Conservation (phyloP, 2,113 vertebrate species). For the Ictalurus punctatus region DNA sequence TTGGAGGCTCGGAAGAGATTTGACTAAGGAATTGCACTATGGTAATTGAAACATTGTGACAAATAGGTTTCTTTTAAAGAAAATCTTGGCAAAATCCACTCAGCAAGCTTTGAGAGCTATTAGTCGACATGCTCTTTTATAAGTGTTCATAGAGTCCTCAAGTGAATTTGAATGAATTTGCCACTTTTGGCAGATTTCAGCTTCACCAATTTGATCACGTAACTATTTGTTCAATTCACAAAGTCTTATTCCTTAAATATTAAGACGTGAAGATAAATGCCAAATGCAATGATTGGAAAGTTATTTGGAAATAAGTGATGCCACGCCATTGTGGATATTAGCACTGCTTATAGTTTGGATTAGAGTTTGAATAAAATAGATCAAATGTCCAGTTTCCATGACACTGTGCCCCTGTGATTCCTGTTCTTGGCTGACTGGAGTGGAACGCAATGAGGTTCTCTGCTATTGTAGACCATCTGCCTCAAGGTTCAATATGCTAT, state of each 20-base stretch:
- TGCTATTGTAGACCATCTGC: background rate
- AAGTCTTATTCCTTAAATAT: background rate
- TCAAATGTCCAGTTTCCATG: background rate
- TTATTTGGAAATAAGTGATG: background rate
- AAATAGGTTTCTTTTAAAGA: background rate
- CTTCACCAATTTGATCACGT: background rate
- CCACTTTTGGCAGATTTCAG: background rate
- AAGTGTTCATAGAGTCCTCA: background rate
- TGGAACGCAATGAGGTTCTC: background rate
- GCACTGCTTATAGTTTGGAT: background rate
- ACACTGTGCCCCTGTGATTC: background rate
- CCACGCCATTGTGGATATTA: background rate
- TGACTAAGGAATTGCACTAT: background rate
- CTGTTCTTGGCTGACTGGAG: background rate
- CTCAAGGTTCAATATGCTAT: background rate
- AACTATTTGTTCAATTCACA: background rate
- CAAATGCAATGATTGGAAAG: background rate
- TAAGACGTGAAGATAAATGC: background rate
- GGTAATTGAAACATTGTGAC: background rate
- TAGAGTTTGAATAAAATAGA: background rate
- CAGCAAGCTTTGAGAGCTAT: background rate
- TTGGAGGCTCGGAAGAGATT: background rate
- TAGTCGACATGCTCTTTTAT: background rate
- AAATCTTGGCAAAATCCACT: background rate
- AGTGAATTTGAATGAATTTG: conserved; percentile 5